Evolutionary conservation across 2,797 vertebrate genomes (phyloP), one percentile per base, ranked within the genome.

Genomic region (Vireo griseus): DNA sequence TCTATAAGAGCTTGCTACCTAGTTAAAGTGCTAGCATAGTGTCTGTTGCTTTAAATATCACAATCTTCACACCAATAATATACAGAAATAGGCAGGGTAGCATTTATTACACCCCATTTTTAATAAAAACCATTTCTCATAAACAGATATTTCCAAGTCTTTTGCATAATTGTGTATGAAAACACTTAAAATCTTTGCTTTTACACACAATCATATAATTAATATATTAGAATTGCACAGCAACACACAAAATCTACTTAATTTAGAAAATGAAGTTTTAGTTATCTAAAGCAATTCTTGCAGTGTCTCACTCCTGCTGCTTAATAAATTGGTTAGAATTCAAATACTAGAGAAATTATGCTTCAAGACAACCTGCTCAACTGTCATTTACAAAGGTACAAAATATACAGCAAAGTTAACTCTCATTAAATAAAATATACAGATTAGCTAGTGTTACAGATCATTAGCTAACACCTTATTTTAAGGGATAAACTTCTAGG

Each of bases 331-430:
- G 76, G 66, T 58, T 97, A 96, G 69, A 95, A 91, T 92, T 90
- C 65, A 97, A 94, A 96, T 80, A 88, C 13, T 71, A 93, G 29
- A 96, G 93, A 95, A 96, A 95, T 54, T 91, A 82, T 33, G 44
- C 81, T 88, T 96, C 92, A 95, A 80, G 94, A 90, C 87, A 92
- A 96, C 90, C 77, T 4, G 15, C 91, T 90, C 88, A 79, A 83
- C 69, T 77, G 95, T 88, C 93, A 98, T 97, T 97, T 98, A 98
- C 92, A 98, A 95, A 97, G 89, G 78, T 97, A 97, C 97, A 97
- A 98, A 97, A 98, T 98, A 97, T 98, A 98, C 97, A 98, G 78
- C 83, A 96, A 97, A 97, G 86, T 88, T 84, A 96, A 96, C 55
- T 95, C 72, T 95, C 78, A 68, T 98, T 98, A 98, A 98, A 98